phyloP scores from a whole-genome alignment of 2,797 vertebrate species.

The Craterocephalus amniculus region DNA sequence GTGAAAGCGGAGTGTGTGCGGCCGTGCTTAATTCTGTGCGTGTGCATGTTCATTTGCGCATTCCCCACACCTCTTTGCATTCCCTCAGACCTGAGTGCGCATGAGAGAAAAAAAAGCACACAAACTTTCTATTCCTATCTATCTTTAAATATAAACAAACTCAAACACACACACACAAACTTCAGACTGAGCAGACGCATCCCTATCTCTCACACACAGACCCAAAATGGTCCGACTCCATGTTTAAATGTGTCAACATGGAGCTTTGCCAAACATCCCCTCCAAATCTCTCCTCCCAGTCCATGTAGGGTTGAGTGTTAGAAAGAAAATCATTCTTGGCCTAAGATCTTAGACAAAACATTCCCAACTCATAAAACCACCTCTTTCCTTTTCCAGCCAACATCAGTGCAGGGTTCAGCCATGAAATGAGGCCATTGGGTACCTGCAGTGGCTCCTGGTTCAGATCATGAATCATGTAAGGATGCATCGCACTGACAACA shows the following conservation, averaged over 20 bases:
- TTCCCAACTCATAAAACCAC: not conserved
- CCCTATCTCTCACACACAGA: constrained; percentile 62
- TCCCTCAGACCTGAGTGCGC: constrained; percentile 48
- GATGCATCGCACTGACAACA: too few species aligned
- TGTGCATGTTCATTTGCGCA: constrained; percentile 39
- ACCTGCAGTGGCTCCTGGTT: not conserved
- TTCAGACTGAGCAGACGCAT: constrained; percentile 54
- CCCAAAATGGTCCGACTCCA: constrained; percentile 43
- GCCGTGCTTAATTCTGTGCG: constrained; percentile 31
- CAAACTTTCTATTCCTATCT: constrained; percentile 39
- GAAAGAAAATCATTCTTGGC: not conserved
- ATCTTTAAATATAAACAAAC: constrained; percentile 30
- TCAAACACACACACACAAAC: constrained; percentile 46
- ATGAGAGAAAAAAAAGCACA: constrained; percentile 36
- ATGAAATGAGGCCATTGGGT: not conserved
- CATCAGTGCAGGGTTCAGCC: not conserved
- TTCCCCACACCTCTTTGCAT: constrained; percentile 53
- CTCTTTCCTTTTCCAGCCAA: not conserved
- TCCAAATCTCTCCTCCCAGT: not conserved
- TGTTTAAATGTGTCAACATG: constrained; percentile 40
- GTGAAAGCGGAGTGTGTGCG: constrained; percentile 9
- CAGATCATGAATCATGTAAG: not conserved
- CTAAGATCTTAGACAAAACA: not conserved
- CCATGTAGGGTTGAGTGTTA: not conserved
- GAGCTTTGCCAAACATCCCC: constrained; percentile 37